Base-by-base conservation (phyloP, 2,797 vertebrate genomes). In the Hephaestus fuliginosus region DNA sequence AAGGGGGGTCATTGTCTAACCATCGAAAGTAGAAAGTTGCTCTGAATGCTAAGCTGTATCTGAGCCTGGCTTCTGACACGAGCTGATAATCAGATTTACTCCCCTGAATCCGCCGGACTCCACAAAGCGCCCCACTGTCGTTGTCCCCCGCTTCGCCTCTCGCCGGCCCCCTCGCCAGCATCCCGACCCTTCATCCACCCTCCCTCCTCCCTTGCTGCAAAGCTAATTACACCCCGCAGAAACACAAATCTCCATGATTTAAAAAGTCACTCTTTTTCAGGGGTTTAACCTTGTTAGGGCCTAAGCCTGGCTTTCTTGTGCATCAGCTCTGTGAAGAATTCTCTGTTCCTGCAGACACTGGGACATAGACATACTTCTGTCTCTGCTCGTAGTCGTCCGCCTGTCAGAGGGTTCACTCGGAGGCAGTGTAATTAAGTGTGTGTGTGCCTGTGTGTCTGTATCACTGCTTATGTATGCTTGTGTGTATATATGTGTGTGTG, bases 191-290 rank as follows among this genome's bases (percentile, higher is more conserved):
- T 70, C 76, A 28, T 82, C 83, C 91, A 55, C 74, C 83, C 85
- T 13, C 74, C 89, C 77, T 60, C 84, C 76, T 44, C 80, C 95
- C 95, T 93, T 94, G 94, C 96, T 96, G 97, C 96, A 97, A 97
- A 97, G 97, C 97, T 98, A 99, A 99, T 99, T 98, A 98, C 96
- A 96, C 96, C 95, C 97, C 95, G 88, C 97, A 98, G 98, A 98
- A 99, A 98, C 97, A 98, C 97, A 99, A 98, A 98, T 98, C 97
- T 98, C 97, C 97, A 96, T 97, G 97, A 98, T 98, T 98, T 97
- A 96, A 97, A 98, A 98, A 98, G 94, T 95, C 97, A 91, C 93
- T 97, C 97, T 97, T 97, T 97, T 97, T 95, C 96, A 96, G 96
- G 96, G 96, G 96, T 96, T 98, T 99, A 99, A 99, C 97, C 97